Base-by-base conservation (phyloP, 2,888 invertebrate species). In the Acanthosepion esculentum region DNA sequence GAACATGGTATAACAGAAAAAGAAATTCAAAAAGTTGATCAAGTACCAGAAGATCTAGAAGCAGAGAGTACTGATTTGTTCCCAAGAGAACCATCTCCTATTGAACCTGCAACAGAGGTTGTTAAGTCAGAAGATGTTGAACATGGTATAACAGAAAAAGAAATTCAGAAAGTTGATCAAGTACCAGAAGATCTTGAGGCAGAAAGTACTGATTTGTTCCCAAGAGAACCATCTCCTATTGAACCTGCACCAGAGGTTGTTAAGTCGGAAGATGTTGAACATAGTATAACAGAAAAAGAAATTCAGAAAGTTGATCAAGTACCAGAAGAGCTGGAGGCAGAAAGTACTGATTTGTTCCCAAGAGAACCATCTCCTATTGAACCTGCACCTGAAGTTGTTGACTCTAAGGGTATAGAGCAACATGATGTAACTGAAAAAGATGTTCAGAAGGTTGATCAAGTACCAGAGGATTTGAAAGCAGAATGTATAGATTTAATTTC, bases 341-440 rank as follows among this genome's bases (percentile, higher is more conserved):
- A 94, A 94, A 91, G n/a, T 59, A 20, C 33, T 18, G 94, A 48
- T 94, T 48, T 33, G 18, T 10, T 94, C 29, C 29, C 78, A 5
- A 29, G 48, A n/a, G 91, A 94, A 23, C 91, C 91, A 91, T 53
- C 93, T n/a, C 93, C 93, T 15, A 53, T 50, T 93, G 93, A 93
- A 33, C 53, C 94, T 53, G 8, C 53, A 91, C 78, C 48, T 33
- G 48, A 94, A 33, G 53, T 91, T 29, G 53, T 91, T 94, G 48
- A 91, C 48, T 26, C 91, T 48, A 7, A 78, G n/a, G 48, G n/a
- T 91, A 20, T 48, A n/a, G 78, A 59, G 33, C 94, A 59, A 94
- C 64, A 59, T 55, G 94, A 15, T 48, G 29, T 78, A n/a, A 92
- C 50, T 6, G 92, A 92, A 50, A 92, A 92, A 18, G 50, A 29